These are phyloP conservation scores for Trichonephila inaurata DNA, from an alignment of 1,140 invertebrate genomes.

Conservation along the genomic window DNA sequence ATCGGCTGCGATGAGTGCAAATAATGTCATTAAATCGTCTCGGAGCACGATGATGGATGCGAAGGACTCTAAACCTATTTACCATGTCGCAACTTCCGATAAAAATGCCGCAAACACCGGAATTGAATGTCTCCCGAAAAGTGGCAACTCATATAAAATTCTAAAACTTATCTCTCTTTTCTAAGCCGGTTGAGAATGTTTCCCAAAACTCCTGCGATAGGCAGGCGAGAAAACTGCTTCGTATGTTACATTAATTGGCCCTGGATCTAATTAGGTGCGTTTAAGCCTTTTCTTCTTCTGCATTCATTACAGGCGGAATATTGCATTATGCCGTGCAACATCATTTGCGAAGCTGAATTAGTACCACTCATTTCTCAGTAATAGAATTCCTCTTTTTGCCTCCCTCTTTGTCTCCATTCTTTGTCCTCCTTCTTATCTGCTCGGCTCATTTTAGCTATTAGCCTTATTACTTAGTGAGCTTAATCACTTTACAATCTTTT, in stretches of 20 bases:
- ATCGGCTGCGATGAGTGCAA: constrained; percentile 62
- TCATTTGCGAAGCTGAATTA: constrained; percentile 69
- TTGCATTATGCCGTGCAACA: constrained; percentile 65
- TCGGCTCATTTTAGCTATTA: constrained; percentile 75
- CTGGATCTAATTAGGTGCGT: constrained; percentile 75
- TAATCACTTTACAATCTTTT: constrained; percentile 76
- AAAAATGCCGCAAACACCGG: constrained; percentile 64
- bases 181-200: constrained; percentile 47
- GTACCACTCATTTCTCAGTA: constrained; percentile 70
- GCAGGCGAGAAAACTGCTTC: constrained; percentile 62
- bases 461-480: constrained; percentile 74
- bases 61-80: constrained; percentile 70
- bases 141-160: constrained; percentile 70
- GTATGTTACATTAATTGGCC: constrained; percentile 71
- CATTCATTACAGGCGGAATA: constrained; percentile 74
- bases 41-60: constrained; percentile 32
- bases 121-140: constrained; percentile 34
- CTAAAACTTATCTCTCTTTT: constrained; percentile 57
- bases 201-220: constrained; percentile 56
- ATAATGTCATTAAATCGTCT: constrained; percentile 73
- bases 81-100: constrained; percentile 52
- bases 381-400: constrained; percentile 71
- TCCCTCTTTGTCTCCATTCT: constrained; percentile 45
- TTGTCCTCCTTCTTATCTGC: constrained; percentile 50
- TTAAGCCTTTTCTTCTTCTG: constrained; percentile 74